Conservation (phyloP, 2,888 invertebrate species). For the Synergus gifuensis region DNA sequence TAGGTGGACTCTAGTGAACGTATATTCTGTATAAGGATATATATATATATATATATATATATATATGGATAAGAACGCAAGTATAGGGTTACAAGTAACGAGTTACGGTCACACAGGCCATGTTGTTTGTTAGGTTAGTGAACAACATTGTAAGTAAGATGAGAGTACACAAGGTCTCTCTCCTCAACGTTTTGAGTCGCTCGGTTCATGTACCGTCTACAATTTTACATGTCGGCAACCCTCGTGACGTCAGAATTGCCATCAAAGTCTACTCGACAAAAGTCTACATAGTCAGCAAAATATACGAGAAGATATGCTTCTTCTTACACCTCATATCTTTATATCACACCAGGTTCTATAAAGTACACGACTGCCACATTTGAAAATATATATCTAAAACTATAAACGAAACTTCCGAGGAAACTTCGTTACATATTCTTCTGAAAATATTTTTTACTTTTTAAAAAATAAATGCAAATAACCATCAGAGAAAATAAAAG, state of each 20-base stretch:
- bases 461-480: too few species aligned
- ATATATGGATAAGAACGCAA: conserved; percentile 4
- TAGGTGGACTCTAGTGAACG: background rate
- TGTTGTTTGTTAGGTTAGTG: conserved; percentile 61
- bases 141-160: conserved; percentile 65
- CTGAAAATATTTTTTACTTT: too few species aligned
- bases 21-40: background rate
- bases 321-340: background rate
- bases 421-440: too few species aligned
- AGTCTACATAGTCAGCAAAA: conserved; percentile 44
- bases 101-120: conserved; percentile 43
- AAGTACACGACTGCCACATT: background rate
- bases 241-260: conserved; percentile 30
- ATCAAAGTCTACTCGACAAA: conserved; percentile 24
- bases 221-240: background rate
- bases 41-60: background rate
- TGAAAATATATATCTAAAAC: background rate
- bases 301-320: conserved; percentile 37
- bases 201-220: conserved; percentile 35
- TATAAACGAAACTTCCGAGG: too few species aligned
- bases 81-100: conserved; percentile 14
- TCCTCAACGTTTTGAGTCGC: background rate
- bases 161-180: conserved; percentile 46
- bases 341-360: conserved; percentile 1
- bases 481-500: too few species aligned